Base-by-base conservation (phyloP, 2,797 vertebrate species). In the Lacerta viridis region DNA sequence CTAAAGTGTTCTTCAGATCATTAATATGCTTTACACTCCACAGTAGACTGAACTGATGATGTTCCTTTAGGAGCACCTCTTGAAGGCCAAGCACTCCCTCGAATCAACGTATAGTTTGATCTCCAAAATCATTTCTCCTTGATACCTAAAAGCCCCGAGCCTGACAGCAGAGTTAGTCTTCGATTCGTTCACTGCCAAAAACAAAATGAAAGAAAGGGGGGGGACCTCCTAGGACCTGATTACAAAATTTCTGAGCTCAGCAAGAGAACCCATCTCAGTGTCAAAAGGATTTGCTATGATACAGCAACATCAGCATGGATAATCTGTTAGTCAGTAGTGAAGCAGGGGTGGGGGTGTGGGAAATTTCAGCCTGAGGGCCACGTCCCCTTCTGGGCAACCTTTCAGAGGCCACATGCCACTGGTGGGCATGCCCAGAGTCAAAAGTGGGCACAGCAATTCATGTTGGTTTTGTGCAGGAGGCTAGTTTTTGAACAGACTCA, bases 1-100 rank as follows among this genome's bases (percentile, higher is more conserved):
- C 97, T 94, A 76, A 97, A 95, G 96, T 94, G 94, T 95, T 96
- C 94, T 96, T 97, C 95, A 96, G 94, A 96, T 96, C 96, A 96
- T 97, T 97, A 97, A 95, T 96, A 95, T 68, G 50, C 94, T 93
- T 94, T 92, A 95, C 93, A 95, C 95, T 96, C 96, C 90, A 95
- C 95, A 93, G 92, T 94, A 96, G 95, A 96, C 93, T 95, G 96
- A 96, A 94, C 94, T 93, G 95, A 96, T 95, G 95, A 90, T 93
- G 90, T 92, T 89, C 88, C 91, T 93, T 93, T 88, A 92, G 91
- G 94, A 95, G 92, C 86, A 90, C 92, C 92, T 97, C 95, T 15
- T 89, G 92, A 96, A 96, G 92, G 94, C 96, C 94, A 96, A 93
- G 89, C 95, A 94, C 95, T 95, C 91, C 91, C 91, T 96, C 68